phyloP scores from a whole-genome alignment of 1,140 invertebrate genomes.

The Pteromalus puparum region DNA sequence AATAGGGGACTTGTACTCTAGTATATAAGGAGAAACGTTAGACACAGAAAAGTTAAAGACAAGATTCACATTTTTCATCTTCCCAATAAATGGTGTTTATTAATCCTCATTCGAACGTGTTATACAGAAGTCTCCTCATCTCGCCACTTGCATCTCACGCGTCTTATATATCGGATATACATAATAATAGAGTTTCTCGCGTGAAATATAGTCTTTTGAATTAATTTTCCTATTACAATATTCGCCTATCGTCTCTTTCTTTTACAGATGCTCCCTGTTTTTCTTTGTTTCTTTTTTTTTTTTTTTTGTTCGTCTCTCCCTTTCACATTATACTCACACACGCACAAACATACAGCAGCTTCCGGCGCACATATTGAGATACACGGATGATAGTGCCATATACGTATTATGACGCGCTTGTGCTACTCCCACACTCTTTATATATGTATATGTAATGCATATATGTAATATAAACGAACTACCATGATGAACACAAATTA shows the following conservation, averaged over 20 bases:
- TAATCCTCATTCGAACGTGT: conserved; percentile 3
- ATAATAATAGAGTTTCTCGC: neutral
- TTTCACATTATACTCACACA: too few relatives aligned
- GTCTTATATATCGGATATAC: neutral
- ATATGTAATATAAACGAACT: conserved; percentile 33
- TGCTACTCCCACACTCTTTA: neutral
- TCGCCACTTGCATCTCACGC: neutral
- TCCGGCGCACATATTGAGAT: too few relatives aligned
- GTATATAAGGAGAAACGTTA: too few relatives aligned
- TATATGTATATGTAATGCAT: neutral
- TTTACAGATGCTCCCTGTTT: neutral
- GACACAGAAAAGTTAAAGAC: too few relatives aligned
- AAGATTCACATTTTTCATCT: neutral
- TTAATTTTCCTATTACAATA: neutral
- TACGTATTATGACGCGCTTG: neutral
- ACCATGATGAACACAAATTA: conserved; percentile 55
- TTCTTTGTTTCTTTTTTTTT: neutral
- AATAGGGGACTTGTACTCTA: too few relatives aligned
- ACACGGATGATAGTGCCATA: too few relatives aligned
- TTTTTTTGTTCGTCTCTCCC: too few relatives aligned
- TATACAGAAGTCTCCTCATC: neutral
- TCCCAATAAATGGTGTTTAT: conserved; percentile 25
- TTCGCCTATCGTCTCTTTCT: too few relatives aligned
- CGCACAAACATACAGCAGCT: too few relatives aligned
- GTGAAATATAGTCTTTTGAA: conserved; percentile 1